phyloP scores from a whole-genome alignment of 2,888 invertebrate genomes.

The Polyommatus icarus region DNA sequence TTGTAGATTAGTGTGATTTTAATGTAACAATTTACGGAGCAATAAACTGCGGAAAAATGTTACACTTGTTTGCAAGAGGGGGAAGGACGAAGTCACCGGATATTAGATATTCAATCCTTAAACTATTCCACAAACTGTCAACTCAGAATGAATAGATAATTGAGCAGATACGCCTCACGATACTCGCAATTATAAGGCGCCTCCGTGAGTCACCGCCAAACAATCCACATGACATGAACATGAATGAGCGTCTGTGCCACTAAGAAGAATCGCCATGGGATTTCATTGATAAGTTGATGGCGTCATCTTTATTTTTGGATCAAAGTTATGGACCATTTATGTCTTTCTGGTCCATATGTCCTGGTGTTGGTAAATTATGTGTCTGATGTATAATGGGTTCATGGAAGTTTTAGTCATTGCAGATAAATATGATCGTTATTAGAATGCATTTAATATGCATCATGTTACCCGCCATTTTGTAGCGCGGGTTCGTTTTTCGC shows the following conservation, averaged over 20 bases:
- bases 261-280: not conserved
- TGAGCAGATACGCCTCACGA: not conserved
- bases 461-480: too few species aligned
- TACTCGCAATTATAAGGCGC: constrained; percentile 10
- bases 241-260: not conserved
- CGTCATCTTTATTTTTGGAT: constrained; percentile 5
- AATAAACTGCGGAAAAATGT: too few species aligned
- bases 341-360: not conserved
- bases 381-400: not conserved
- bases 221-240: constrained; percentile 14
- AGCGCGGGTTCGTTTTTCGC: too few species aligned
- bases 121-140: not conserved
- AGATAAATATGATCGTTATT: not conserved
- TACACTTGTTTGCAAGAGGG: too few species aligned
- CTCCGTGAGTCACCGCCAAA: not conserved
- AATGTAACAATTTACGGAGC: too few species aligned
- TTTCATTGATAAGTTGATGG: constrained; percentile 6
- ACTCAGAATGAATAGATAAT: constrained; percentile 17
- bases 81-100: too few species aligned
- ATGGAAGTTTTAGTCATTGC: constrained; percentile 13
- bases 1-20: too few species aligned
- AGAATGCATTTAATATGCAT: too few species aligned
- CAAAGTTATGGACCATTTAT: not conserved
- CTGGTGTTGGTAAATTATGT: not conserved
- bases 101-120: not conserved